These are phyloP conservation scores for Poecile atricapillus DNA, from an alignment of 2,113 vertebrate genomes.

Conservation along the genomic window DNA sequence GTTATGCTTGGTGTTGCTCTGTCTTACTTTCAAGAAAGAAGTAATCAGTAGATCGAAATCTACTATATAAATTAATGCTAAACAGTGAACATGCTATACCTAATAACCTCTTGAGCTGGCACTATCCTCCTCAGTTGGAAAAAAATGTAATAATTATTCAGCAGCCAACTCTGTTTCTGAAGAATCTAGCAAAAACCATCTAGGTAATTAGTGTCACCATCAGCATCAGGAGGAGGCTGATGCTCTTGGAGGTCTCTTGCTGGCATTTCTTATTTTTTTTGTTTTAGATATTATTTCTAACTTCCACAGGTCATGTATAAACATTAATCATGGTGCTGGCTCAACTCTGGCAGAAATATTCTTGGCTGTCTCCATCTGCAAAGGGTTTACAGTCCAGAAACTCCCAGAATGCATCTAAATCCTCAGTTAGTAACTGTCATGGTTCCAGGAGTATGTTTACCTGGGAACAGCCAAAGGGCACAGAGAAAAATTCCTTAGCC, in stretches of 20 bases:
- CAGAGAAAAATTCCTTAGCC: not conserved
- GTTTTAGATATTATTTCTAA: not conserved
- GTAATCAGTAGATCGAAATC: not conserved
- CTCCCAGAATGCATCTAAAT: not conserved
- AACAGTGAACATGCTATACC: not conserved
- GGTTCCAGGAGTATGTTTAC: not conserved
- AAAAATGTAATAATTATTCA: not conserved
- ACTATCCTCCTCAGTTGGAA: not conserved
- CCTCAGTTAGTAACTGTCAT: not conserved
- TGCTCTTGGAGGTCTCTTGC: not conserved
- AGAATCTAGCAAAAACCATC: not conserved
- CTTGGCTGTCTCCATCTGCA: not conserved
- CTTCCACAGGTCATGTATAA: not conserved
- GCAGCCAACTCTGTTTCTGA: not conserved
- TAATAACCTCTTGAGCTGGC: not conserved
- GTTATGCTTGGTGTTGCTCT: not conserved
- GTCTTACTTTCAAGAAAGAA: not conserved
- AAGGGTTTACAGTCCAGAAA: not conserved
- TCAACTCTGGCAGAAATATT: not conserved
- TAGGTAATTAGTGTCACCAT: not conserved
- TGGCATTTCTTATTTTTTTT: not conserved
- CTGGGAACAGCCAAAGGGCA: not conserved
- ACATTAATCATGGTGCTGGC: not conserved
- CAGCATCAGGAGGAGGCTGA: not conserved
- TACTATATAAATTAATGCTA: not conserved